Evolutionary conservation across 1,140 invertebrate genomes (phyloP), one percentile per base, ranked within the genome.

Genomic region (Macrobrachium rosenbergii): DNA sequence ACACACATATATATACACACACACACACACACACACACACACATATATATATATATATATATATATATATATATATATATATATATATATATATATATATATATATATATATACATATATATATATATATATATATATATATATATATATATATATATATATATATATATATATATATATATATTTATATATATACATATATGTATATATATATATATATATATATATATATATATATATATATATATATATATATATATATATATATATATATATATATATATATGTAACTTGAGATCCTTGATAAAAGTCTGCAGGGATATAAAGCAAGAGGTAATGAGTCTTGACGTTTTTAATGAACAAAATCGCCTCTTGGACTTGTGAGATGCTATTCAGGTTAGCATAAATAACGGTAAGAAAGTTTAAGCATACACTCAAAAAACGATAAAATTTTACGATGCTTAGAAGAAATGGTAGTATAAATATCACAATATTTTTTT

Each of bases 241-340:
- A 67, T 67, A 67, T 67, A 69, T 21, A 69, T 69, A 69, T 69
- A 69, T 69, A 69, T 69, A 69, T 69, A 69, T 69, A 69, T 69
- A 69, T 69, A 69, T 69, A 69, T 69, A 69, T 21, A 69, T 69
- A 69, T 69, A 69, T 69, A 69, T 69, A 21, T n/a, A 69, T 69
- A 69, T 69, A 69, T 69, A n/a, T 21, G n/a, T 69, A 67, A 37
- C 28, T 37, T 37, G 28, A 2, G 28, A 37, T 37, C 28, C 28
- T 37, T 37, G 28, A 37, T n/a, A n/a, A n/a, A n/a, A n/a, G n/a
- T n/a, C n/a, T n/a, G n/a, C n/a, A n/a, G n/a, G n/a, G n/a, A n/a
- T n/a, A n/a, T n/a, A n/a, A n/a, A n/a, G n/a, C n/a, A n/a, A n/a
- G n/a, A n/a, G n/a, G n/a, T n/a, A n/a, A n/a, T n/a, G n/a, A n/a